Conservation (phyloP, 1,140 invertebrate genomes). For the Caenorhabditis brenneri region DNA sequence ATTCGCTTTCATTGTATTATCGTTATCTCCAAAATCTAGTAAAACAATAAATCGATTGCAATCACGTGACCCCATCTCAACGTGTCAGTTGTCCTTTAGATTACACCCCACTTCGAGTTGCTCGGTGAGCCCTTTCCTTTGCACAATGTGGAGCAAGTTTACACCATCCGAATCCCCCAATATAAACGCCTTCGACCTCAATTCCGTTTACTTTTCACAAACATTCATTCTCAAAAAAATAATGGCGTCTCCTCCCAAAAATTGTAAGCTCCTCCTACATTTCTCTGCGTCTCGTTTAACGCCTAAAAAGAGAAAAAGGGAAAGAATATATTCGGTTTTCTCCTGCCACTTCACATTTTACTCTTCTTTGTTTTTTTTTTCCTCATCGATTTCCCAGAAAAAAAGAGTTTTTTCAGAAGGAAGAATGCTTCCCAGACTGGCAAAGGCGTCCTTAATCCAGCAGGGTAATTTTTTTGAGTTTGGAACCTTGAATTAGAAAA, state of each 20-base stretch:
- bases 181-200: background rate
- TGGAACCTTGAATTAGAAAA: background rate
- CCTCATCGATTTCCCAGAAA: background rate
- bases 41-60: slow-evolving; percentile 14
- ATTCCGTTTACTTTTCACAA: slow-evolving; percentile 10
- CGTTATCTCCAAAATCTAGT: slow-evolving; percentile 6
- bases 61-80: slow-evolving; percentile 19
- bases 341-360: slow-evolving; percentile 24
- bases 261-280: background rate
- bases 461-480: background rate
- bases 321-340: slow-evolving; percentile 19
- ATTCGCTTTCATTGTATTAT: background rate
- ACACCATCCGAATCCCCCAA: background rate
- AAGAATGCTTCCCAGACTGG: slow-evolving; percentile 38
- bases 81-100: slow-evolving; percentile 34
- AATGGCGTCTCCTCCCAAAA: background rate
- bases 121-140: slow-evolving; percentile 15
- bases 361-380: slow-evolving; percentile 10
- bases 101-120: slow-evolving; percentile 4
- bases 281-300: slow-evolving; percentile 30
- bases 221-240: background rate
- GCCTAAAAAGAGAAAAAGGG: background rate
- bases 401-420: background rate
- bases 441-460: slow-evolving; percentile 7
- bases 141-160: slow-evolving; percentile 37